Evolutionary conservation across 1,140 invertebrate species (phyloP), one percentile per base, ranked within the genome.

Genomic region (Dendroctonus ponderosae): DNA sequence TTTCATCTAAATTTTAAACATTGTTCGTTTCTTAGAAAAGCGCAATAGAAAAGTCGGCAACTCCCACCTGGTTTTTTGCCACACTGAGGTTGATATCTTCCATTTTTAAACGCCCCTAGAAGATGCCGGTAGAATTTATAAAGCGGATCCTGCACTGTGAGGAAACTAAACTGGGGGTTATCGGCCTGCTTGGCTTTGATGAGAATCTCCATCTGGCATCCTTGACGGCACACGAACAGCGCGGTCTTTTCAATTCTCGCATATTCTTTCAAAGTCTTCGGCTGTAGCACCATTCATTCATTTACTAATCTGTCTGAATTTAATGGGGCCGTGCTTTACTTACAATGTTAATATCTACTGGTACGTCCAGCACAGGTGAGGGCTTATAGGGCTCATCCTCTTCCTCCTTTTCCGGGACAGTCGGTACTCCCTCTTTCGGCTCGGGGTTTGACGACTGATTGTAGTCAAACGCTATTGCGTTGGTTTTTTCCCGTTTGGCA

Each of bases 191-290:
- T 99, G 7, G 95, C 92, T 82, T 98, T 98, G 61, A 99, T 89
- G 0, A 99, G 84, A 59, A 99, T 97, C 82, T 99, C 97, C 96
- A 99, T 98, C 82, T 99, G 97, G 40, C 88, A 84, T 0, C 96
- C 97, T 79, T 99, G 96, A 49, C 86, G 83, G 66, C 91, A 90
- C 68, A 99, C 94, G 81, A 99, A 99, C 54, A 88, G 81, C 0
- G 97, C 96, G 0, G 97, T 99, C 81, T 96, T 98, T 77, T 97
- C 94, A 75, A 99, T 98, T 58, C 98, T 93, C 5, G 91, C 89
- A 80, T 97, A 93, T 70, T 92, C 85, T 77, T 98, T 98, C 73
- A 91, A 86, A 6, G 90, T 93, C 69, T 90, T 87, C n/a, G 97
- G 97, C 93, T 98, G 78, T 69, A 85, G 70, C 62, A 60, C 46